These are phyloP conservation scores for Pimpla rufipes DNA, from an alignment of 2,888 invertebrate species.

Conservation along the genomic window DNA sequence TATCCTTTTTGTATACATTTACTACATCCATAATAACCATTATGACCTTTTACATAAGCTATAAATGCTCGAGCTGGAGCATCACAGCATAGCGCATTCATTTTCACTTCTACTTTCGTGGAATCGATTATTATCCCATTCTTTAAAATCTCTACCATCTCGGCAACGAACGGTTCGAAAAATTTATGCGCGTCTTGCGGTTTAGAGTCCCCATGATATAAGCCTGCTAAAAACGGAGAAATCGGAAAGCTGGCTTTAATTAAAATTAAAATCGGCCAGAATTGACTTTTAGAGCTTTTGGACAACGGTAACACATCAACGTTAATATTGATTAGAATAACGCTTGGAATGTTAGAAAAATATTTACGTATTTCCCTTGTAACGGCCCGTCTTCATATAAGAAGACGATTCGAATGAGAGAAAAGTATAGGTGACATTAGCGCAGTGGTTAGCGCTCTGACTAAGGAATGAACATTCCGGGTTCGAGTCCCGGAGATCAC, in stretches of 20 bases:
- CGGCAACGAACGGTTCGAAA: conserved; percentile 27
- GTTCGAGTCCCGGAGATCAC: too few relatives aligned
- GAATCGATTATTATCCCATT: conserved; percentile 27
- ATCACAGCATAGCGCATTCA: conserved; percentile 56
- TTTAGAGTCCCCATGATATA: conserved; percentile 49
- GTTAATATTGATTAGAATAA: conserved; percentile 29
- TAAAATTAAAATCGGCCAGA: conserved; percentile 59
- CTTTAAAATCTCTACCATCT: conserved; percentile 24
- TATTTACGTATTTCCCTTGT: conserved; percentile 4
- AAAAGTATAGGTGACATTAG: too few relatives aligned
- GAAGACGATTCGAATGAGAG: too few relatives aligned
- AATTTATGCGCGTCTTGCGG: conserved; percentile 50
- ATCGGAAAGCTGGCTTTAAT: conserved; percentile 24
- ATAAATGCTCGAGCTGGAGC: conserved; percentile 61
- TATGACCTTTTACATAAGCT: conserved; percentile 60
- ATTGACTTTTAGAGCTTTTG: conserved; percentile 10
- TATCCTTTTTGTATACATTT: conserved; percentile 58
- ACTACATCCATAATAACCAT: conserved; percentile 56
- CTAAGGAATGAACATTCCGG: too few relatives aligned
- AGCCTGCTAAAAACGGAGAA: conserved; percentile 38
- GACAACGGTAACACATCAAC: conserved; percentile 41
- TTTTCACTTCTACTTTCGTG: conserved; percentile 14
- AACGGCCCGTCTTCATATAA: too few relatives aligned
- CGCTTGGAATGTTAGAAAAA: neutral
- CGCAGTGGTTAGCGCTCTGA: too few relatives aligned